Base-by-base conservation (phyloP, 2,797 vertebrate species). In the Brachyalestes nurse region DNA sequence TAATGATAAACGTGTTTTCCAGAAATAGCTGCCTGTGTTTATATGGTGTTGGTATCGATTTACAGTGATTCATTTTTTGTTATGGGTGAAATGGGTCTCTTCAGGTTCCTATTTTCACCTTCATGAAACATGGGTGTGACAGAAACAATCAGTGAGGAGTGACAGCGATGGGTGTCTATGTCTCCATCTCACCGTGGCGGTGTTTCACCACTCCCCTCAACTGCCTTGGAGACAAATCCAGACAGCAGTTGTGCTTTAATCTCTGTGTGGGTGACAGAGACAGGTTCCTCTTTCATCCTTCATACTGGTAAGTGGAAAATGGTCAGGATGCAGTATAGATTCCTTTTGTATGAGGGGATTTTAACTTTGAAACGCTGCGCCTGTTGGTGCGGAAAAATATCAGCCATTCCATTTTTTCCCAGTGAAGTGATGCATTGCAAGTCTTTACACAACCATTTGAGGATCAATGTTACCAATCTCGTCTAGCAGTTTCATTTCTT, bases 391-490 rank as follows among this genome's bases (percentile, higher is more conserved):
- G 82, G 84, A 83, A 86, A 90, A 92, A 90, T 47, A 45, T 23
- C 85, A 88, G 80, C 78, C 75, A 10, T 49, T 87, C 82, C 8
- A 57, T 86, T 86, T 85, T 85, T 91, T 92, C 92, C 90, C 89
- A 85, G 85, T 87, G 88, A 85, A 89, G 60, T 78, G 38, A 77
- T 85, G 82, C 85, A 61, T 83, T 80, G 28, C 70, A 87, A 83
- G 89, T 91, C 83, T 86, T 84, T 86, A 86, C 77, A 57, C 86
- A 88, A 90, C 89, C 90, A 88, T 88, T 82, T 13, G 47, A 81
- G 86, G 82, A 91, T 90, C 78, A 88, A 91, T 91, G 86, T 84
- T 88, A 90, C 86, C 87, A 84, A 42, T 67, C 16, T 89, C 91
- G 87, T 86, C 86, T 89, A 88, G 91, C 6, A 28, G 77, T 77